Evolutionary conservation across 1,140 invertebrate genomes (phyloP), one percentile per base, ranked within the genome.

Genomic region (Homalodisca vitripennis): DNA sequence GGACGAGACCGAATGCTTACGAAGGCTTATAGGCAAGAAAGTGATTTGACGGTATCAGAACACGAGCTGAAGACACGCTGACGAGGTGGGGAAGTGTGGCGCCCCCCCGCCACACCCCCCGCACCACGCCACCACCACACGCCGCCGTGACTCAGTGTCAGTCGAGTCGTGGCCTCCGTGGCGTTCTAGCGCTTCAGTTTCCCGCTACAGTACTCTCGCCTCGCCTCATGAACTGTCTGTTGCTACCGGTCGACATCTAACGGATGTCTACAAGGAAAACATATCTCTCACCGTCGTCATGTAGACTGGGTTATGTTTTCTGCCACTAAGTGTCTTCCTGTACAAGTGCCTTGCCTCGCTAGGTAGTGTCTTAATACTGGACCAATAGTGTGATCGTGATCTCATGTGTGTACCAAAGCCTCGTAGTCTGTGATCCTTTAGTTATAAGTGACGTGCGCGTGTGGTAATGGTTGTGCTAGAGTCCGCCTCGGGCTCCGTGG

Each of bases 391-490:
- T 51, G 48, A 51, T 17, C 6, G 48, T 53, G 48, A 14, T 53
- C 48, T 53, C 48, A 53, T 53, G 48, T 41, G 34, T 24, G 48
- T 41, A 41, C 34, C 34, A 41, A 41, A 41, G 22, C 48, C 48
- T 53, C n/a, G n/a, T n/a, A n/a, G n/a, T 24, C 22, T 60, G 55
- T 60, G 55, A 60, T 60, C 34, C 17, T 6, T 41, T 10, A 17
- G 17, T 6, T 41, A 41, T 41, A 41, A n/a, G n/a, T n/a, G n/a
- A 17, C 17, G 34, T 41, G 17, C 55, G 48, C 6, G 48, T 53
- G 22, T 53, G 29, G 55, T 30, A 26, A 91, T 91, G 89, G 89
- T 90, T 76, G 88, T 90, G 79, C 83, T 90, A 74, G 88, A 90
- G 78, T 83, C 80, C 53, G 80, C 81, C 29, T 65, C 70, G 32